Evolutionary conservation across 2,888 invertebrate genomes (phyloP).

Genomic region (Mythimna vitellina): DNA sequence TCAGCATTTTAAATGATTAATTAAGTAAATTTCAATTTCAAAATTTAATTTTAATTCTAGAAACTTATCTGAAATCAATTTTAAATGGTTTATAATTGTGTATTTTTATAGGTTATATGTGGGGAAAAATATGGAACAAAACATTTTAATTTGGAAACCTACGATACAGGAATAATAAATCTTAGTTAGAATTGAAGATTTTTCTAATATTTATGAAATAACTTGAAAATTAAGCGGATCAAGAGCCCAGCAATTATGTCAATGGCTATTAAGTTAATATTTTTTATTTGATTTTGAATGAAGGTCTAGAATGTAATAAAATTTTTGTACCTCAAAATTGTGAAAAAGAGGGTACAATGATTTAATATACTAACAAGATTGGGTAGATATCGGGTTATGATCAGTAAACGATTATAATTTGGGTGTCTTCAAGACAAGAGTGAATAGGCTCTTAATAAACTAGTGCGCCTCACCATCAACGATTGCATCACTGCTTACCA

Average conservation of each 20-base stretch:
- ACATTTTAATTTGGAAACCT: neutral
- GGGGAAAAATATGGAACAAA: constrained; percentile 43
- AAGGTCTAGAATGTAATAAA: constrained; percentile 27
- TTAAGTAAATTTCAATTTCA: constrained; percentile 1
- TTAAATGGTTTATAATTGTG: neutral
- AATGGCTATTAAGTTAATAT: constrained; percentile 28
- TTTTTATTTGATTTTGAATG: constrained; percentile 27
- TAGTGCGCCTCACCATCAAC: too few relatives aligned
- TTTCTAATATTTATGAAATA: constrained; percentile 12
- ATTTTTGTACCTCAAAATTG: constrained; percentile 13
- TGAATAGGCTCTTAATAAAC: too few relatives aligned
- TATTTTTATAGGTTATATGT: neutral
- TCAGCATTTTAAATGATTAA: neutral
- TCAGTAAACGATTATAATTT: too few relatives aligned
- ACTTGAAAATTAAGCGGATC: neutral
- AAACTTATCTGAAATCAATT: neutral
- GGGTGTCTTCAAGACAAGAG: too few relatives aligned
- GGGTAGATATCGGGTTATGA: neutral
- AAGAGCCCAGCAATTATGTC: constrained; percentile 20
- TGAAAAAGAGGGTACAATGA: neutral
- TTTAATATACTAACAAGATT: neutral
- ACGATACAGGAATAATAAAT: too few relatives aligned
- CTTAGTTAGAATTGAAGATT: too few relatives aligned
- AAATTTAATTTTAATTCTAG: neutral
- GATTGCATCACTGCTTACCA: too few relatives aligned